Conservation (phyloP, 2,797 vertebrate genomes). For the Mus minutoides region DNA sequence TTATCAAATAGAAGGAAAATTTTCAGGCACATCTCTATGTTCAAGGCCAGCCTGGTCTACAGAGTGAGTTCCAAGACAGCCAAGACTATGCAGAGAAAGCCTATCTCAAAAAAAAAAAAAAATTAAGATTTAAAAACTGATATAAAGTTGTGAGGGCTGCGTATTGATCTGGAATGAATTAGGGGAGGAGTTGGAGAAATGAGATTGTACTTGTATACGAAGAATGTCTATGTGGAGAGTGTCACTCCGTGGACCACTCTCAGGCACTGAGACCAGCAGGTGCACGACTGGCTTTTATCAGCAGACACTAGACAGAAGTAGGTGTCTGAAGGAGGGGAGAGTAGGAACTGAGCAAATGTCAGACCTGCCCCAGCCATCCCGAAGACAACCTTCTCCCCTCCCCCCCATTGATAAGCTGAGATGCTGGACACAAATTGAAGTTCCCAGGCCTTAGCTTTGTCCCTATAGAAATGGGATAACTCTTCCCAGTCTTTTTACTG, state of each 20-base stretch:
- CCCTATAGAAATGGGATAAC: conserved; percentile 5
- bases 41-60: background rate
- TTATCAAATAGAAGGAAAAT: background rate
- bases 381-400: background rate
- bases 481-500: background rate
- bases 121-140: background rate
- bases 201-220: background rate
- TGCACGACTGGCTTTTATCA: background rate
- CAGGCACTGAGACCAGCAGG: background rate
- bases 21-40: background rate
- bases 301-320: background rate
- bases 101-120: background rate
- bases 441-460: conserved; percentile 24
- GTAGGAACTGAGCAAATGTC: background rate
- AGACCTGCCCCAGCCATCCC: background rate
- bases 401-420: background rate
- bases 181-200: background rate
- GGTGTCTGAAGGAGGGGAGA: background rate
- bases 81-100: background rate
- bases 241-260: background rate
- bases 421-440: background rate
- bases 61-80: background rate
- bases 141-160: background rate
- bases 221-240: background rate
- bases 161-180: background rate